Evolutionary conservation across 2,888 invertebrate species (phyloP).

Genomic region (Ramazzottius varieornatus): DNA sequence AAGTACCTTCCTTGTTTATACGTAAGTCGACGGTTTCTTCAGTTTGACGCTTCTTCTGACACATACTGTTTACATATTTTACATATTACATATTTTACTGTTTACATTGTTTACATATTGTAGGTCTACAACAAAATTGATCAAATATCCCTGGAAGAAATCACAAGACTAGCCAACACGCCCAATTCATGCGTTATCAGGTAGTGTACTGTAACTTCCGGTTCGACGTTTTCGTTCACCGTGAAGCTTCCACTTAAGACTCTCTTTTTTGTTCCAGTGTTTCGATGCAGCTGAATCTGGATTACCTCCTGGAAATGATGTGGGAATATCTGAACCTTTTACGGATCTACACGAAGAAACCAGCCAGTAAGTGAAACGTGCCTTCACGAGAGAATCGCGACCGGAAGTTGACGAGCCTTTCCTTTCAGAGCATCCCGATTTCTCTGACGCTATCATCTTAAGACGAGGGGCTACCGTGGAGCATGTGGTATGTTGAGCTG

Average conservation of each 20-base stretch:
- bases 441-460: slow-evolving; percentile 75
- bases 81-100: background rate
- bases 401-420: background rate
- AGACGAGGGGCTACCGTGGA: slow-evolving; percentile 67
- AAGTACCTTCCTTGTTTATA: slow-evolving; percentile 89
- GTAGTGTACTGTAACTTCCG: slow-evolving; percentile 25
- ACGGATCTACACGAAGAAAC: slow-evolving; percentile 92
- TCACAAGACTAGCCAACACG: slow-evolving; percentile 66
- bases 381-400: background rate
- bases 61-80: background rate
- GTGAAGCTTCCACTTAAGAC: slow-evolving; percentile 7
- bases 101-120: slow-evolving; percentile 7
- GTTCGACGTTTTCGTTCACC: background rate
- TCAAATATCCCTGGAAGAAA: slow-evolving; percentile 95
- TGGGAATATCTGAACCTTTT: slow-evolving; percentile 86
- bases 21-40: slow-evolving; percentile 23
- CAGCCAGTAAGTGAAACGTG: slow-evolving; percentile 33
- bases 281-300: slow-evolving; percentile 92
- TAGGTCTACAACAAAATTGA: slow-evolving; percentile 91
- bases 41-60: background rate
- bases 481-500: slow-evolving; percentile 37
- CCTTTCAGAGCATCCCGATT: slow-evolving; percentile 54
- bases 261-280: slow-evolving; percentile 41
- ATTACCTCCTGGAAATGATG: slow-evolving; percentile 60
- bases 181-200: slow-evolving; percentile 71